Evolutionary conservation across 1,140 invertebrate species (phyloP), one percentile per base, ranked within the genome.

Genomic region (Acromyrmex charruanus): DNA sequence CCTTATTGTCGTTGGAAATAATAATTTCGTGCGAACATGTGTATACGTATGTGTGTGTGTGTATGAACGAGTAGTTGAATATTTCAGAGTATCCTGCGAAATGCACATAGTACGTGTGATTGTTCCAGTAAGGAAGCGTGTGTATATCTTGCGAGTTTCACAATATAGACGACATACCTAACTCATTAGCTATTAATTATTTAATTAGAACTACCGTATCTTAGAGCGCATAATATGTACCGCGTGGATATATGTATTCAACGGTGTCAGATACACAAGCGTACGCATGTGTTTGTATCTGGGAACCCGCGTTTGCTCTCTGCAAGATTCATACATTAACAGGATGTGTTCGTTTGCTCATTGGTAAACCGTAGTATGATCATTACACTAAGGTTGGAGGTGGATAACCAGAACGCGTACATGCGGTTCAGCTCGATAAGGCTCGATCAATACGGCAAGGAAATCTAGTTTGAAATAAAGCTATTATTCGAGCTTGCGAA

Each of bases 321-420:
- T 65, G 65, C 63, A 88, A 65, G 68, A 89, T 88, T 90, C 86
- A 82, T 89, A 87, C 81, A 79, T 89, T 80, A 85, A 90, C 85
- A 84, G 88, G 58, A 79, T 72, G 77, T 66, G 65, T 77, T 74
- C 63, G 86, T 90, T 89, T 90, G 71, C 75, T 74, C 58, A 81
- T 85, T 59, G 87, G 86, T 77, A 84, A 89, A 88, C 86, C 59
- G 58, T 75, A 49, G 69, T 72, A 58, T 68, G 81, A 86, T 89
- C 69, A 77, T 72, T 63, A 51, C 39, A 77, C 75, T 75, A 63
- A 71, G 69, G 28, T 0, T 74, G 59, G 7, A 66, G 39, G 7
- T 35, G 35, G 25, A 2, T 61, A 49, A 87, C 84, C 84, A 84
- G 80, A 88, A 88, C 82, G 82, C 63, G 72, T 35, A 28, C 59